Base-by-base conservation (phyloP, 2,113 vertebrate species). In the Cariama cristata region DNA sequence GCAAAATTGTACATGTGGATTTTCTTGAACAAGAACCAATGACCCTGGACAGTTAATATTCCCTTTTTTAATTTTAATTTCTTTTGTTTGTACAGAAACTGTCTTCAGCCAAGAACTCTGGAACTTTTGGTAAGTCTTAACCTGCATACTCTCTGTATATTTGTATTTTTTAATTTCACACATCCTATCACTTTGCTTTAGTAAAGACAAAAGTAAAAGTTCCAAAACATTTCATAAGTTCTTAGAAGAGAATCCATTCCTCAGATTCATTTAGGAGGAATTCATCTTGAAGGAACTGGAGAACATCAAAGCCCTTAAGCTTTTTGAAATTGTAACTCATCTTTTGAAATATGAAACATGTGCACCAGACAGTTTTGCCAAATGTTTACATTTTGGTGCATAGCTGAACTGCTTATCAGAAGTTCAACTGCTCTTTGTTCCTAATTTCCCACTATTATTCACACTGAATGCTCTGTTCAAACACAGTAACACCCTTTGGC, bases 301-400 rank as follows among this genome's bases (percentile, higher is more conserved):
- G 86, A 96, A 93, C 92, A 97, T 97, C 94, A 96, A 98, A 98
- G 95, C 73, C 47, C 27, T 84, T 88, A 79, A 97, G 74, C 60
- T 92, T 92, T 74, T n/a, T 64, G 79, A 88, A 93, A 93, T 7
- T 92, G 38, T 47, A 72, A 67, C 76, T 96, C 72, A 45, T 79
- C 89, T 96, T 98, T 88, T 91, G 83, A 97, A 97, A 97, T 91
- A 87, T 4, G 26, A 98, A 95, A 87, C 79, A 60, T 17, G 71
- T 95, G 91, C 27, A 22, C 66, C 92, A 96, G 95, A 87, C 85
- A 95, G 91, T 97, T 97, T 96, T 85, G 79, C 92, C 95, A 97
- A 98, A 97, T 96, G 96, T 98, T 98, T 98, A 98, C 95, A 82
- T 98, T 98, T 97, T 91, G 90, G 91, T 97, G 60, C 97, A 98